Base-by-base conservation (phyloP, 2,888 invertebrate species). In the Melanophora roralis region DNA sequence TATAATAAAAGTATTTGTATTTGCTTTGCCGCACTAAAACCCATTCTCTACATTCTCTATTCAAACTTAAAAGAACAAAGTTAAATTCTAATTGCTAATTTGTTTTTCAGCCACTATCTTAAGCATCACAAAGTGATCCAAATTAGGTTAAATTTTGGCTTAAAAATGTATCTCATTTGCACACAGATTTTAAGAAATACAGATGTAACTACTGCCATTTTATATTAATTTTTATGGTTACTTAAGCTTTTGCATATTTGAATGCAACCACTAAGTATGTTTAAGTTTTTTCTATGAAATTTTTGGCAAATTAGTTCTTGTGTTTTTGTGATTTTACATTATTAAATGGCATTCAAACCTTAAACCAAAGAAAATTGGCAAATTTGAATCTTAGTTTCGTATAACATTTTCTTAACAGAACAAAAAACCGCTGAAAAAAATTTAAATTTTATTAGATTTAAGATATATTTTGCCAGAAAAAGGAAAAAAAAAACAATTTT, bases 391-490 rank as follows among this genome's bases (percentile, higher is more conserved):
- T 69, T 32, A n/a, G 21, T 14, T 11, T 16, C 21, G 27, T 69
- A 59, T 47, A 16, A 38, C 53, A 55, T 16, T 47, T 32, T 21
- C 27, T 23, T 14, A n/a, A 62, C 19, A 0, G 14, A 40, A 55
- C 23, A 27, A 11, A 43, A 59, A 49, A 69, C 1, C 19, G 12
- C n/a, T n/a, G n/a, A n/a, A n/a, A n/a, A 51, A 65, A 65, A 72
- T 49, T 55, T 40, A 49, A 79, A 49, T 65, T 51, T 53, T 59
- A 57, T 57, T 40, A 71, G 34, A n/a, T 49, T 68, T 21, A 68
- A 76, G 60, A 75, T 75, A 67, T 49, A 57, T 72, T 65, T 65
- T 74, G 74, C 59, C 69, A 74, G 74, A 38, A 47, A 55, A 55
- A n/a, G 14, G 27, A 36, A 47, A 19, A 55, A 64, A 65, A 27